Evolutionary conservation across 2,113 vertebrate species (phyloP).

Genomic region (Peromyscus maniculatus): DNA sequence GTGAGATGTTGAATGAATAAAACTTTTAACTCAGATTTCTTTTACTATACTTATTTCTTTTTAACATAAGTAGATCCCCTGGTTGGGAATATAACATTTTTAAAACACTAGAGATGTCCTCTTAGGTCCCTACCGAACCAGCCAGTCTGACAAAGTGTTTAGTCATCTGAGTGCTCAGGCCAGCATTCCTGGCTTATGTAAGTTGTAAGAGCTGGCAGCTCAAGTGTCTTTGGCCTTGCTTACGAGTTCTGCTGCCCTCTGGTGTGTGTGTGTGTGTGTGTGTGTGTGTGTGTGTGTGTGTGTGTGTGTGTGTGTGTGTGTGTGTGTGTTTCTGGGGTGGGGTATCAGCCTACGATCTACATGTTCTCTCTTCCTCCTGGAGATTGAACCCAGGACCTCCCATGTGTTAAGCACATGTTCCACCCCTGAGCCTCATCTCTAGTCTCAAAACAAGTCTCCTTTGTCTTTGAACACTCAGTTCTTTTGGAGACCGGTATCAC

Average conservation of each 20-base stretch:
- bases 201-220: rapidly evolving
- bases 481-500: not conserved
- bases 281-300: not conserved
- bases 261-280: not conserved
- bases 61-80: slow-evolving; percentile 30
- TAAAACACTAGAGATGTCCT: slow-evolving; percentile 16
- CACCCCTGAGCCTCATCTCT: not conserved
- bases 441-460: not conserved
- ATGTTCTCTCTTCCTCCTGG: not conserved
- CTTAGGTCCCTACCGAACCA: not conserved
- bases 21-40: slow-evolving; percentile 95
- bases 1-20: slow-evolving; percentile 99
- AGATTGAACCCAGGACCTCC: not conserved
- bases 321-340: not conserved
- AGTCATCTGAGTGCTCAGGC: not conserved
- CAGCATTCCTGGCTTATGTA: rapidly evolving
- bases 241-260: not conserved
- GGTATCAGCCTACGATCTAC: not conserved
- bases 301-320: not conserved
- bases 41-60: slow-evolving; percentile 77
- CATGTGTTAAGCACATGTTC: not conserved
- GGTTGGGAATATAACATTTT: not conserved
- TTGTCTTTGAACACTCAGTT: not conserved
- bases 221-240: not conserved
- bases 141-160: not conserved